Evolutionary conservation across 2,113 vertebrate genomes (phyloP), one percentile per base, ranked within the genome.

Genomic region (Solea senegalensis): DNA sequence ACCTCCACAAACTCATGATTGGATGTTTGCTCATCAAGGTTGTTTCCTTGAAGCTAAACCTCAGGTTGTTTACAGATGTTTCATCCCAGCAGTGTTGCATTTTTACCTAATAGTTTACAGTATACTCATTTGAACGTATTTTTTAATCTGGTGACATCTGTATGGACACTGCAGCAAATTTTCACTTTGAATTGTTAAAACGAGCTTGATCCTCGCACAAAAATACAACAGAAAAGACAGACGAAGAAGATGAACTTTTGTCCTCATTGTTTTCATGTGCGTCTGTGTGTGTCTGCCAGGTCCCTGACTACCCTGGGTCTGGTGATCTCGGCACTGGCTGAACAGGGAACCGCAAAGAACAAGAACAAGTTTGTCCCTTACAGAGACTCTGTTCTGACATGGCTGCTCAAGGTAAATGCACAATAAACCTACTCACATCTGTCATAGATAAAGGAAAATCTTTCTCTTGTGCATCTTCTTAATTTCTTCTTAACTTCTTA

Each of bases 351-450:
- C 21, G 94, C 96, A 57, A 99, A 97, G 86, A 97, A 96, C 92
- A 99, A 96, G 92, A 98, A 90, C 88, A 98, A 99, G 89, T 99
- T 99, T 93, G 98, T 99, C 91, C 98, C 98, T 0, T 99, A 99
- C 88, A 95, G 97, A 82, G 98, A 99, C 86, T 99, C 98, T 0
- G 98, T 99, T 72, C 94, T 99, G 76, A 99, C 98, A 21, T 99
- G 97, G 98, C 95, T 99, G 48, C 95, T 99, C 52, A 98, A 98
- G 93, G 97, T 98, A 86, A 44, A 16, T 6, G n/a, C 13, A 50
- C 3, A 4, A 11, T 26, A 28, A 52, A 53, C 9, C 39, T 7
- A 39, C 10, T 10, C 10, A 49, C 7, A 12, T 16, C 48, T 6
- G 44, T 0, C 52, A 14, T 13, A 45, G 3, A 45, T 6, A 1